Evolutionary conservation across 2,797 vertebrate genomes (phyloP), one percentile per base, ranked within the genome.

Genomic region (Bucorvus abyssinicus): DNA sequence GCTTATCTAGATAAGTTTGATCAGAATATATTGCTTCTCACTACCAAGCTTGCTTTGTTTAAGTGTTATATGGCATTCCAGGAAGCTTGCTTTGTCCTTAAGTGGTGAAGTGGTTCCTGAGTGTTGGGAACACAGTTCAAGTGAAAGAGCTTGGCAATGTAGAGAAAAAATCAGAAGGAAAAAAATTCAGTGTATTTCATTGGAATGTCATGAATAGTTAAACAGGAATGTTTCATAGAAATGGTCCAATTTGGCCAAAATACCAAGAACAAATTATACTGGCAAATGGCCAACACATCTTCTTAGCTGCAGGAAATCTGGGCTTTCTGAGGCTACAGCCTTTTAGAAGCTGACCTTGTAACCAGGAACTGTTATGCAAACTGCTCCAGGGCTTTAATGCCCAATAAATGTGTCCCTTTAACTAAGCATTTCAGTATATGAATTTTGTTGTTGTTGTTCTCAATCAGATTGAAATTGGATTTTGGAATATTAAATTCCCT

Each of bases 321-420:
- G 50, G 40, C 49, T 95, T 89, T 83, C 67, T 79, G 78, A 87
- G 44, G 24, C 56, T 89, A 14, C 27, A 85, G 60, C 32, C 38
- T 86, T 95, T 95, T 67, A 92, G 59, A 63, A 94, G 38, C 52
- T 93, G 83, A 87, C 83, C 93, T 90, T 94, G 85, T 82, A 84
- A 89, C 78, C 12, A 1, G 44, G 74, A 92, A 34, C 52, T 87
- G 86, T 42, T 73, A 26, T 77, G 44, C 86, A 90, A 89, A 64
- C 70, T 77, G 75, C 55, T 88, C 29, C 36, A 64, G 78, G 88
- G 56, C 40, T 92, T 90, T 83, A 49, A 57, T 3, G 3, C 60
- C 60, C 40, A 73, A 69, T 73, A 94, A 92, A 89, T 45, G 11
- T 36, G 14, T 74, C 68, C 32, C 29, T 87, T 77, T 38, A 90